Conservation (phyloP, 2,113 vertebrate species). For the Lepidiolamprologus cunningtoni region DNA sequence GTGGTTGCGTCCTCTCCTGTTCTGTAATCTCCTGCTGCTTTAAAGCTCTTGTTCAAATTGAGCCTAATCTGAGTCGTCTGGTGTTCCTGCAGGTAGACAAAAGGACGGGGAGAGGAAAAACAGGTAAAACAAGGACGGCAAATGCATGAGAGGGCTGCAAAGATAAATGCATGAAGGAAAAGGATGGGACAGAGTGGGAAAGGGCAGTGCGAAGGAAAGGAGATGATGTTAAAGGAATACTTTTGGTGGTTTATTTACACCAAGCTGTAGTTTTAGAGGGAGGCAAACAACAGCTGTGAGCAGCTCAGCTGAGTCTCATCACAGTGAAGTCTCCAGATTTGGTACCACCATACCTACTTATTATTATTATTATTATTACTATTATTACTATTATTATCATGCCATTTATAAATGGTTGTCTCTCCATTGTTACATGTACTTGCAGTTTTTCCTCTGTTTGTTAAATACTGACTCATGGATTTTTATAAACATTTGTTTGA, state of each 20-base stretch:
- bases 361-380: background rate
- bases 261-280: background rate
- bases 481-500: background rate
- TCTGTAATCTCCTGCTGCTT: conserved; percentile 3
- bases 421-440: background rate
- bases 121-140: background rate
- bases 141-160: background rate
- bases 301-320: background rate
- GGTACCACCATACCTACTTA: background rate
- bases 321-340: background rate
- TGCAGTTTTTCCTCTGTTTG: background rate
- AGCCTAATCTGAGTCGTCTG: background rate
- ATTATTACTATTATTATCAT: background rate
- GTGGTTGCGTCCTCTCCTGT: background rate
- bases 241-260: background rate
- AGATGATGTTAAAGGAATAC: background rate
- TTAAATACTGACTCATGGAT: background rate
- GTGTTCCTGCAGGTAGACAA: background rate
- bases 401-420: background rate
- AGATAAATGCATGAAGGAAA: background rate
- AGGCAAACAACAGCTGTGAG: background rate
- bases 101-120: background rate
- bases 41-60: background rate
- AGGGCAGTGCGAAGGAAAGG: background rate
- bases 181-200: background rate